Conservation (phyloP, 2,113 vertebrate genomes). For the Scartelaos histophorus region DNA sequence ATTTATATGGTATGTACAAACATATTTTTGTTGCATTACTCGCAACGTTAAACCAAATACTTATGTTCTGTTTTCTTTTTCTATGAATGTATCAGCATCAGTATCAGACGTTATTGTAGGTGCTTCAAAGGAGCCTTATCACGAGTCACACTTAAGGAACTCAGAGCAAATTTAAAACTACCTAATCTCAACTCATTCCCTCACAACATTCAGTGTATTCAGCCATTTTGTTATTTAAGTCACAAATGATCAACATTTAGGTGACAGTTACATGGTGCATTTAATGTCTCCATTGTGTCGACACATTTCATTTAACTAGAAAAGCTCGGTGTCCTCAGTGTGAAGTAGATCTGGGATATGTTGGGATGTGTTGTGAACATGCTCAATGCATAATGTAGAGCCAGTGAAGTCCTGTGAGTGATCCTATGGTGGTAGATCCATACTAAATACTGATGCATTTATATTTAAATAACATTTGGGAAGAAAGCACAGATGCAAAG, state of each 20-base stretch:
- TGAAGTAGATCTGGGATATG: constrained; percentile 26
- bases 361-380: constrained; percentile 28
- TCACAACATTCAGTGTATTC: constrained; percentile 4
- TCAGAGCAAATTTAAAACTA: constrained; percentile 46
- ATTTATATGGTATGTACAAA: constrained; percentile 58
- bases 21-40: constrained; percentile 48
- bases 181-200: constrained; percentile 23
- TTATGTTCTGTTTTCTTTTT: constrained; percentile 50
- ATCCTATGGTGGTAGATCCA: constrained; percentile 19
- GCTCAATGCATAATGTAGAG: constrained; percentile 35
- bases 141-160: constrained; percentile 41
- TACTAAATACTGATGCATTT: constrained; percentile 31
- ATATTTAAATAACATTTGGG: constrained; percentile 30
- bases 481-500: constrained; percentile 8
- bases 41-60: constrained; percentile 71
- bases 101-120: constrained; percentile 35
- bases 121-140: constrained; percentile 58
- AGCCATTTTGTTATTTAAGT: constrained; percentile 3
- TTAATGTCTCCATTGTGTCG: constrained; percentile 45
- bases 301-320: constrained; percentile 42
- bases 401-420: constrained; percentile 43
- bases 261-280: constrained; percentile 49
- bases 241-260: constrained; percentile 33
- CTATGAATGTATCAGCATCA: constrained; percentile 64
- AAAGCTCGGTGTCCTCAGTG: constrained; percentile 31